Conservation (phyloP, 2,113 vertebrate species). For the Vanacampus margaritifer region DNA sequence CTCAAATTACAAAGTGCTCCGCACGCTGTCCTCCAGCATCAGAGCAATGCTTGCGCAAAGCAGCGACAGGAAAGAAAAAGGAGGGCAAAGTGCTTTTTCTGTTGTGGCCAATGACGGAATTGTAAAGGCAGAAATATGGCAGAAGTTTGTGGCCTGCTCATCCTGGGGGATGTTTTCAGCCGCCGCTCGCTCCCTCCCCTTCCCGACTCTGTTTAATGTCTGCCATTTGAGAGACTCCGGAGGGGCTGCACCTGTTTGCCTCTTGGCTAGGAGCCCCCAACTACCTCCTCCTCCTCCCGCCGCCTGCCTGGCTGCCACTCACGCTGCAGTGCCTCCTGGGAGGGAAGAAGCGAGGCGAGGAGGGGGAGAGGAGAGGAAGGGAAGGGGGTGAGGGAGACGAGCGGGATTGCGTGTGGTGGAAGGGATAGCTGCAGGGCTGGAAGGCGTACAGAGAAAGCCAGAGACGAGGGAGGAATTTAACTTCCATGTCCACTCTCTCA, state of each 20-base stretch:
- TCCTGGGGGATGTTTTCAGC: conserved; percentile 76
- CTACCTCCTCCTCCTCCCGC: conserved; percentile 54
- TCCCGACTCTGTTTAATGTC: conserved; percentile 70
- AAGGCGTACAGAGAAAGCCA: conserved; percentile 48
- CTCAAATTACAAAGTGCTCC: conserved; percentile 31
- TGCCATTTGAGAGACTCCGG: conserved; percentile 78
- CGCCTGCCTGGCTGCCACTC: conserved; percentile 67
- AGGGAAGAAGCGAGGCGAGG: conserved; percentile 50
- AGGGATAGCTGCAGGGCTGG: conserved; percentile 72
- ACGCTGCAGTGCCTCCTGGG: conserved; percentile 66
- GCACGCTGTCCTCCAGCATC: conserved; percentile 28
- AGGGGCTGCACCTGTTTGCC: conserved; percentile 81
- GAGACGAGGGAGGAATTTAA: conserved; percentile 27
- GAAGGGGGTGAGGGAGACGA: conserved; percentile 34
- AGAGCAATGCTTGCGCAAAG: conserved; percentile 44
- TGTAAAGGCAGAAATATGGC: conserved; percentile 43
- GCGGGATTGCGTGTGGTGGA: conserved; percentile 65
- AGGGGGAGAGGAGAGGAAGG: conserved; percentile 26
- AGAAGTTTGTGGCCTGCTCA: conserved; percentile 63
- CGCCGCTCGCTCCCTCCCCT: conserved; percentile 27
- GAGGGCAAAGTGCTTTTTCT: conserved; percentile 33
- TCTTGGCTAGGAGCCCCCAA: conserved; percentile 75
- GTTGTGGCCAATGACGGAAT: conserved; percentile 29
- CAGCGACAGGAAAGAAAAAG: conserved; percentile 38
- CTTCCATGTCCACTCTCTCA: conserved; percentile 60